Evolutionary conservation across 1,140 invertebrate species (phyloP).

Genomic region (Platorchestia sp.): DNA sequence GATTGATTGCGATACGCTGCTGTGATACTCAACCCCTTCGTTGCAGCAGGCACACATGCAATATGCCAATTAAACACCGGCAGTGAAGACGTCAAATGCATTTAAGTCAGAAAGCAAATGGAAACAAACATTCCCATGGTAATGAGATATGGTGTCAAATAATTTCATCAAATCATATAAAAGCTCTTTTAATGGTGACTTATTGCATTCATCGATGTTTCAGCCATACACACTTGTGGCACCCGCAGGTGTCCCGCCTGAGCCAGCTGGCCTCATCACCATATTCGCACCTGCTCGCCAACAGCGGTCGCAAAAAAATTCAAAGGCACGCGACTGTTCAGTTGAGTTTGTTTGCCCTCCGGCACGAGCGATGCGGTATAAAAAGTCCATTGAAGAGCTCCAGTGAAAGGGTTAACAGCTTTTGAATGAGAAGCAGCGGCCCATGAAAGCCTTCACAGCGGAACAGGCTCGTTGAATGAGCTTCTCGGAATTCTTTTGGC

Average conservation of each 20-base stretch:
- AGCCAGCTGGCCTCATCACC: neutral
- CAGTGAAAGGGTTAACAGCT: conserved; percentile 19
- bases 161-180: neutral
- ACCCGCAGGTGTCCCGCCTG: neutral
- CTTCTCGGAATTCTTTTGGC: neutral
- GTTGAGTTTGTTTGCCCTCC: neutral
- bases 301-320: neutral
- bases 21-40: too few species aligned
- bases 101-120: neutral
- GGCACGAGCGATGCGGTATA: conserved; percentile 8
- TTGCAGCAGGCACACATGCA: too few species aligned
- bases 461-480: neutral
- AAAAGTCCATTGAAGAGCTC: neutral
- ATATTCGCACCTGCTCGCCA: neutral
- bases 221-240: neutral
- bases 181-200: neutral
- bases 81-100: neutral
- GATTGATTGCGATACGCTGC: too few species aligned
- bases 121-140: neutral
- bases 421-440: neutral
- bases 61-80: too few species aligned
- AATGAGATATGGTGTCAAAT: neutral
- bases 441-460: conserved; percentile 12
- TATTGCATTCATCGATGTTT: neutral
- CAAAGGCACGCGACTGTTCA: neutral